Evolutionary conservation across 2,888 invertebrate genomes (phyloP).

Genomic region (Pelosia muscerda): DNA sequence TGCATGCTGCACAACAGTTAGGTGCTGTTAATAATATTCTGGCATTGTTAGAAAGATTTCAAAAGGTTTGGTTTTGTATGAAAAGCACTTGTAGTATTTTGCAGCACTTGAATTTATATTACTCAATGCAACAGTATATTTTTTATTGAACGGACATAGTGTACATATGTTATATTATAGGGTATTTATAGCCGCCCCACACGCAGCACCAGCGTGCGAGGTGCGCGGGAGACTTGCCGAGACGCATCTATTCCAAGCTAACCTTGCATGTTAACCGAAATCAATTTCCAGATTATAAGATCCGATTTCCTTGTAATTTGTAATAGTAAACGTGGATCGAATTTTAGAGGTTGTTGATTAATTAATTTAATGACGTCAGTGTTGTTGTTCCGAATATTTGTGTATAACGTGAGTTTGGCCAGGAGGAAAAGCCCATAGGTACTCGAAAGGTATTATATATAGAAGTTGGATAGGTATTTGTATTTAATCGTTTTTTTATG

Average conservation of each 20-base stretch:
- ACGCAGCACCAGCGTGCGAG: slow-evolving; percentile 71
- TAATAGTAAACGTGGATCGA: slow-evolving; percentile 1
- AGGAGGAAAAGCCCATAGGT: too few relatives aligned
- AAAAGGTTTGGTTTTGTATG: slow-evolving; percentile 33
- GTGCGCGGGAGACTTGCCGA: slow-evolving; percentile 78
- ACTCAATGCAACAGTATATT: slow-evolving; percentile 57
- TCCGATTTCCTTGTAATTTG: slow-evolving; percentile 14
- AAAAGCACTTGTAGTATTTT: slow-evolving; percentile 35
- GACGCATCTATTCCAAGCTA: slow-evolving; percentile 79
- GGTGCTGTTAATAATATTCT: slow-evolving; percentile 30
- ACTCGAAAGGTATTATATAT: too few relatives aligned
- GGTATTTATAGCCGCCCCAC: slow-evolving; percentile 84
- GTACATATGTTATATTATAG: slow-evolving; percentile 60
- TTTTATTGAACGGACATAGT: slow-evolving; percentile 69
- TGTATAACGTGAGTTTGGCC: background rate
- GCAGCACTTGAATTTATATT: slow-evolving; percentile 54
- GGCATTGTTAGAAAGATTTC: slow-evolving; percentile 31
- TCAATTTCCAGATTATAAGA: slow-evolving; percentile 27
- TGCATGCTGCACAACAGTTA: slow-evolving; percentile 35
- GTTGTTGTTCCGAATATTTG: background rate
- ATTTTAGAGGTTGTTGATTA: slow-evolving; percentile 1
- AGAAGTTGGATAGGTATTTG: too few relatives aligned
- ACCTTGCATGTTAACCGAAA: slow-evolving; percentile 70
- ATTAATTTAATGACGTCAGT: background rate
- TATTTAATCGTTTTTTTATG: too few relatives aligned